Base-by-base conservation (phyloP, 2,888 invertebrate genomes). In the Lapara coniferarum region DNA sequence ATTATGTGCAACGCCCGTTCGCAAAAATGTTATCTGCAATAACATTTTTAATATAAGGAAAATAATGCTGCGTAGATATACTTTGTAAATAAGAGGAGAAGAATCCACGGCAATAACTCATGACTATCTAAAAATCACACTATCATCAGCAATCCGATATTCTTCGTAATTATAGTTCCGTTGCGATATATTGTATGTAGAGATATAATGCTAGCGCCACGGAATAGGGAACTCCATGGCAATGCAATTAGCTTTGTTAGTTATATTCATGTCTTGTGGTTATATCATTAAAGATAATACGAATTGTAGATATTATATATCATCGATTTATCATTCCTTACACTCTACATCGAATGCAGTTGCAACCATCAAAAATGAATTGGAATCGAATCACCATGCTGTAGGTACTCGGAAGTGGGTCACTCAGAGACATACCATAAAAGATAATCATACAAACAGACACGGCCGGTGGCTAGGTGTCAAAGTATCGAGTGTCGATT, bases 401-500 rank as follows among this genome's bases (percentile, higher is more conserved):
- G 2, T n/a, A n/a, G n/a, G 67, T 77, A 79, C 76, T 74, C 72
- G 72, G 77, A 86, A 84, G 77, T 88, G 75, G 88, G 89, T 86
- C 88, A 85, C 85, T 81, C 78, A 73, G 77, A 85, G 81, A 81
- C 80, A 73, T 77, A 75, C 75, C 76, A 79, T 81, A 79, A 79
- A 81, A 79, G 84, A 82, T 85, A 85, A 86, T 84, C 76, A 75
- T 76, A 82, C 84, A 83, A 84, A 84, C 81, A 84, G 75, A 81
- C 82, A 76, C 78, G 77, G 84, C 81, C 81, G 84, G 87, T 87
- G 88, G 88, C 85, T 88, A 86, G 86, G 86, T 87, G 87, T 87
- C 88, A 83, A 78, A 82, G 86, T 87, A 86, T 89, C 85, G 83
- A 79, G 79, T 89, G 82, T 77, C 82, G 77, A 76, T 89, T 82